A percentile compares a stretch with the other conserved stretches of the same genome.
phyloP scores from a whole-genome alignment of 2,113 vertebrate genomes.

The Verasper variegatus region DNA sequence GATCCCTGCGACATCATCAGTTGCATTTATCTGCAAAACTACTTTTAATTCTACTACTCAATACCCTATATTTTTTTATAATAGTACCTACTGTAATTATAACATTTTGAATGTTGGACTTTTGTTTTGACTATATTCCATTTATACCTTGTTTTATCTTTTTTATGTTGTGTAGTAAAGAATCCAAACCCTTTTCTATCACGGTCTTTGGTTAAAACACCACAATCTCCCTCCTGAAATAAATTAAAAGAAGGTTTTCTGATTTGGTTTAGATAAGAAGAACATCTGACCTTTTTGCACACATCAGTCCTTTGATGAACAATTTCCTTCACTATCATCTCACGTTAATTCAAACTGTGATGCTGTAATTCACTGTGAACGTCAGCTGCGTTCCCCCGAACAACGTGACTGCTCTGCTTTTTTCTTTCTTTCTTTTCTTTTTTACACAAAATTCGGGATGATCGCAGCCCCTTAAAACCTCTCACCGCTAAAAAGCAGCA shows the following conservation, averaged over 20 bases:
- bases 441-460: neutral
- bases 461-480: conserved; percentile 2
- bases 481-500: neutral
- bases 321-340: conserved; percentile 16
- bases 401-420: conserved; percentile 33
- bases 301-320: conserved; percentile 28
- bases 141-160: no score
- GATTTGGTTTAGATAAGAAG: conserved; percentile 6
- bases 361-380: conserved; percentile 38
- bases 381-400: conserved; percentile 37
- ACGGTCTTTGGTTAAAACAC: neutral
- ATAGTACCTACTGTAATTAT: no score
- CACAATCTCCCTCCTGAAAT: neutral
- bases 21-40: no score
- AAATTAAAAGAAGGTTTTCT: neutral
- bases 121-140: no score
- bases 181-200: neutral
- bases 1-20: no score
- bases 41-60: no score
- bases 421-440: neutral
- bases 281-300: conserved; percentile 48
- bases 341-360: conserved; percentile 21
- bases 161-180: no score
- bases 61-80: no score
- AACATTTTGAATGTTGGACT: no score